Base-by-base conservation (phyloP, 1,140 invertebrate species). In the Achatina immaculata region DNA sequence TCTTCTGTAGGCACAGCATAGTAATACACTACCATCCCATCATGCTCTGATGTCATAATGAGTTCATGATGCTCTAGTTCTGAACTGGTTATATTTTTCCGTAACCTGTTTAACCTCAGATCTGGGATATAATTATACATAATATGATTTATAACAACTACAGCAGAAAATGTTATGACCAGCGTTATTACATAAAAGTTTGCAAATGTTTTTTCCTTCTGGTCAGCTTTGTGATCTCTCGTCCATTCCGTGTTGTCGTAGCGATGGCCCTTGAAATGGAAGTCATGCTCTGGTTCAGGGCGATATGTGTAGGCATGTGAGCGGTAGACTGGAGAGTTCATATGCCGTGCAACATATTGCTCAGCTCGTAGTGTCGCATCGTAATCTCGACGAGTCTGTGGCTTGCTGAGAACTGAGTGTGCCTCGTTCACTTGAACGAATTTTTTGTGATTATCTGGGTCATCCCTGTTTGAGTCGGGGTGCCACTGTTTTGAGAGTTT, bases 391-490 rank as follows among this genome's bases (percentile, higher is more conserved):
- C 74, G 48, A 40, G 74, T 36, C 16, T 24, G 1, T 36, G 74
- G 74, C 40, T 43, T 58, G 43, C 48, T 76, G 24, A 76, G 58
- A 9, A 76, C 55, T 6, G 74, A 62, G 43, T 76, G 62, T 1
- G 74, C 74, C 40, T 76, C 74, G 62, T 76, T 76, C 31, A 76
- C 55, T 45, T 58, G 74, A 2, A 76, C 74, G 62, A 76, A 76
- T 43, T 76, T 55, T 43, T 65, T 76, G 34, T 76, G 74, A 58
- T 40, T 55, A 42, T 16, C 55, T 2, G 31, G 11, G n/a, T 14
- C 14, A 28, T 62, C 40, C 2, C 21, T 34, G 36, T 38, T 40
- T 38, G 48, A 21, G 40, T 76, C 74, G 34, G 74, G 74, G n/a
- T 76, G 74, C 38, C 48, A 76, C 43, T 76, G 48, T 28, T 76